Evolutionary conservation across 2,113 vertebrate genomes (phyloP), one percentile per base, ranked within the genome.

Genomic region (Pterocles gutturalis): DNA sequence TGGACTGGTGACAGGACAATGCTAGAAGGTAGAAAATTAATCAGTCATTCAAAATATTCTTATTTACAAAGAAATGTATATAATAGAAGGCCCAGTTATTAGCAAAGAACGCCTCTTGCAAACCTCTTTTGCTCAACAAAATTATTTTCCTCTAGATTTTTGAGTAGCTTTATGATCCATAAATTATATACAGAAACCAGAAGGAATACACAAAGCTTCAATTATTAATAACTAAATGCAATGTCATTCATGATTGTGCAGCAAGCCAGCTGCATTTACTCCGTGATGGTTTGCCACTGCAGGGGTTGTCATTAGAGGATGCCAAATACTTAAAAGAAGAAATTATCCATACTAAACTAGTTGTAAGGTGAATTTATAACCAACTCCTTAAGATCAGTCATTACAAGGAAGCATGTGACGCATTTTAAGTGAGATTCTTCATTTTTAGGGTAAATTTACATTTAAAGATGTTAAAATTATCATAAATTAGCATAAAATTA

Each of bases 211-310:
- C 93, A 96, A 93, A 98, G 95, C 91, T 95, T 98, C 97, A 97
- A 97, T 98, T 95, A 98, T 97, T 97, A 97, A 98, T 98, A 97
- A 86, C 96, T 91, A 97, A 98, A 97, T 70, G 92, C 93, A 97
- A 82, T 66, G 92, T 96, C 97, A 96, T 94, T 97, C 96, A 94
- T 41, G 94, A 96, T 24, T 72, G 91, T 87, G 88, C 53, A 91
- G 79, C 61, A 90, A 75, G 94, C 83, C 77, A 95, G 97, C 95
- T 89, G 80, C 94, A 75, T 89, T 58, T 95, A 95, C 95, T 93
- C 77, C 92, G 90, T 49, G 95, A 96, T 90, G 81, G 71, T 69
- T 95, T 94, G 78, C 91, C 75, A 61, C 95, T 62, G 89, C 94
- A 96, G 96, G 96, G 95, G 89, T 71, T 94, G 95, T 95, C 95